Percentiles rank a stretch among this genome's conserved stretches.
These are phyloP conservation scores for Nesogale talazaci DNA, from an alignment of 2,113 vertebrate genomes.

Conservation along the genomic window DNA sequence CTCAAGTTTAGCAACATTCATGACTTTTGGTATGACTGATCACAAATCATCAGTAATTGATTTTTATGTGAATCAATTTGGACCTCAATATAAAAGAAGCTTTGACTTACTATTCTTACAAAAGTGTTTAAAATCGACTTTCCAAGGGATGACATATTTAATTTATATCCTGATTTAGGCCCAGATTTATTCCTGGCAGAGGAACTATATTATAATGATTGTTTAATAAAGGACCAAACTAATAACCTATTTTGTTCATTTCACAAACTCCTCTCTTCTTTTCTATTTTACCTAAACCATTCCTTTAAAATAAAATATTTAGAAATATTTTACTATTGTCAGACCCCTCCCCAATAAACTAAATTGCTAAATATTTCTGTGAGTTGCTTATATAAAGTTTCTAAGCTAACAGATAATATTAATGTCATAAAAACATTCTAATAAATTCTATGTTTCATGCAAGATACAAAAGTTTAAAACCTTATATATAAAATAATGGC, in stretches of 20 bases:
- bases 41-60: slow-evolving; percentile 74
- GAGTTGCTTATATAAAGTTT: slow-evolving; percentile 11
- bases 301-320: slow-evolving; percentile 31
- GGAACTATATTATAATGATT: background rate
- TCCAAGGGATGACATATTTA: slow-evolving; percentile 17
- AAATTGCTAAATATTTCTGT: slow-evolving; percentile 23
- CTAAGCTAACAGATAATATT: background rate
- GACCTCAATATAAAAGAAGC: slow-evolving; percentile 65
- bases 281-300: slow-evolving; percentile 31
- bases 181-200: slow-evolving; percentile 55
- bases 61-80: slow-evolving; percentile 68
- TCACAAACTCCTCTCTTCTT: slow-evolving; percentile 13
- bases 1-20: slow-evolving; percentile 66
- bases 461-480: slow-evolving; percentile 8
- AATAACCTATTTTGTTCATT: slow-evolving; percentile 14
- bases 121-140: slow-evolving; percentile 57
- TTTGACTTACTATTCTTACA: slow-evolving; percentile 69
- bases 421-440: slow-evolving; percentile 38
- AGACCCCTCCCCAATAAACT: slow-evolving; percentile 27
- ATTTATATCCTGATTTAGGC: slow-evolving; percentile 38
- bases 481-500: background rate
- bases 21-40: slow-evolving; percentile 64
- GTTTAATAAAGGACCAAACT: slow-evolving; percentile 32
- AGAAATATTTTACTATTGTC: slow-evolving; percentile 6
- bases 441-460: slow-evolving; percentile 33